Conservation (phyloP, 2,113 vertebrate genomes). For the Scolopax mira region DNA sequence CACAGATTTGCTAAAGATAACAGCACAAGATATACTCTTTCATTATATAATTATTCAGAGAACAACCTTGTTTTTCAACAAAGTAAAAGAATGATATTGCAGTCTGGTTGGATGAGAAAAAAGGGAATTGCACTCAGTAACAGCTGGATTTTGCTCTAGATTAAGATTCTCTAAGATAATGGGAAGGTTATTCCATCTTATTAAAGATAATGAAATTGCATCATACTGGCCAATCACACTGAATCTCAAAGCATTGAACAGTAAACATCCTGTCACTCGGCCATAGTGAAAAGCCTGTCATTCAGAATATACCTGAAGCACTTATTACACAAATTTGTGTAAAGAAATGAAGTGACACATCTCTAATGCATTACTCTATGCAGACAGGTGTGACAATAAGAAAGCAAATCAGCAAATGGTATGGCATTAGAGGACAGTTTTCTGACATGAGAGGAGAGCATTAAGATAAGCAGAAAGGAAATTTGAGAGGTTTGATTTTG, state of each 20-base stretch:
- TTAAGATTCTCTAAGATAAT: neutral
- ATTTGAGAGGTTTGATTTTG: slow-evolving; percentile 57
- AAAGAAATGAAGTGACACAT: slow-evolving; percentile 24
- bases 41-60: neutral
- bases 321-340: slow-evolving; percentile 33
- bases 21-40: neutral
- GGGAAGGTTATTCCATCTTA: neutral
- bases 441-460: slow-evolving; percentile 1
- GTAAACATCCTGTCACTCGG: neutral
- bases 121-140: neutral
- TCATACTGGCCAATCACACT: neutral
- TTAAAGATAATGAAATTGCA: slow-evolving; percentile 18
- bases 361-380: slow-evolving; percentile 16
- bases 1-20: neutral
- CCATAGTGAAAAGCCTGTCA: neutral
- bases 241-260: neutral
- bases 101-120: neutral
- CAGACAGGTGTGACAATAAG: slow-evolving; percentile 35
- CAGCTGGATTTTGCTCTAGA: neutral
- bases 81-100: neutral
- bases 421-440: slow-evolving; percentile 4
- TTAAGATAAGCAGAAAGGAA: slow-evolving; percentile 24
- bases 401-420: slow-evolving; percentile 37
- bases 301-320: neutral
- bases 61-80: neutral